A percentile compares a stretch with the other conserved stretches of the same genome.
Evolutionary conservation across 2,888 invertebrate species (phyloP).

Genomic region (Dinocampus coccinellae): DNA sequence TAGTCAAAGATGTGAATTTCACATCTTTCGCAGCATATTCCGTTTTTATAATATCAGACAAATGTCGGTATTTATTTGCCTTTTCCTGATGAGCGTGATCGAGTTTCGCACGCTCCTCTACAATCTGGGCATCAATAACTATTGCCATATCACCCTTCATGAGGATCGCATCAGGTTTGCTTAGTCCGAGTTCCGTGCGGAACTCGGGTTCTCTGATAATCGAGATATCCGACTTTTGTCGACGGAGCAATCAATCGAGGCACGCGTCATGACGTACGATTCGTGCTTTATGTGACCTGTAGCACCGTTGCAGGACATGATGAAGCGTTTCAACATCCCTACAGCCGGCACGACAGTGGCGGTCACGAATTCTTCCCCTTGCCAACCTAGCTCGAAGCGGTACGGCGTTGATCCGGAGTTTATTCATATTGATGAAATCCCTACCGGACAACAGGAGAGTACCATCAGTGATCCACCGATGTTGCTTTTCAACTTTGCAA

Average conservation of each 20-base stretch:
- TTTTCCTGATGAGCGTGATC: too few species aligned
- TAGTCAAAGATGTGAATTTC: too few species aligned
- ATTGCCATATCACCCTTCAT: too few species aligned
- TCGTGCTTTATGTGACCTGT: neutral
- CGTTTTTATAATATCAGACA: too few species aligned
- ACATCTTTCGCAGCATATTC: too few species aligned
- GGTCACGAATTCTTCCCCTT: constrained; percentile 28
- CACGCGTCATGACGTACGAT: neutral
- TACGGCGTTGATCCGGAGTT: constrained; percentile 55
- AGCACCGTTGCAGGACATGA: neutral
- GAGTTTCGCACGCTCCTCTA: too few species aligned
- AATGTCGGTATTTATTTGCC: too few species aligned
- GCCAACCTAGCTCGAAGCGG: constrained; percentile 49
- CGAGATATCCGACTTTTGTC: constrained; percentile 35
- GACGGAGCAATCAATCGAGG: neutral
- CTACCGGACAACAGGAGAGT: constrained; percentile 13
- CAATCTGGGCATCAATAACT: too few species aligned
- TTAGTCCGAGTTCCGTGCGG: constrained; percentile 46
- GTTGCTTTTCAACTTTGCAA: neutral
- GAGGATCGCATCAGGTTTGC: constrained; percentile 58
- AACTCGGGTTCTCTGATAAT: constrained; percentile 49
- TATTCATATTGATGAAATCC: constrained; percentile 52
- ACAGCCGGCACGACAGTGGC: constrained; percentile 2
- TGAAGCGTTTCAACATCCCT: neutral
- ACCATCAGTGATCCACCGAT: constrained; percentile 24